These are phyloP conservation scores for Triplophysa dalaica DNA, from an alignment of 2,113 vertebrate species.

Conservation along the genomic window DNA sequence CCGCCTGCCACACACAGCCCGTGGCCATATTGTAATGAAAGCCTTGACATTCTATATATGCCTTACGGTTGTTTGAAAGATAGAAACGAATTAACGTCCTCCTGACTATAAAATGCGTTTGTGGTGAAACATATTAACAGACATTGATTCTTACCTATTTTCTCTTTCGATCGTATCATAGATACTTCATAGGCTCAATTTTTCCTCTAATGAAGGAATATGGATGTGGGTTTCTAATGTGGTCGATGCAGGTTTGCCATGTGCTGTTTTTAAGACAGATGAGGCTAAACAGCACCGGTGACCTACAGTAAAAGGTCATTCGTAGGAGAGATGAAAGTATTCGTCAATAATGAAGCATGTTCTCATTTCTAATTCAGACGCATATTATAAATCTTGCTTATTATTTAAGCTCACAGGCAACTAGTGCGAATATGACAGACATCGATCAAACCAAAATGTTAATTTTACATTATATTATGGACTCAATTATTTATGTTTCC, in stretches of 20 bases:
- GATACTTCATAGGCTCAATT: conserved; percentile 13
- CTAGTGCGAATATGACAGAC: not conserved
- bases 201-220: conserved; percentile 13
- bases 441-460: conserved; percentile 2
- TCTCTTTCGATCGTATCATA: conserved; percentile 7
- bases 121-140: conserved; percentile 1
- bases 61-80: conserved; percentile 70
- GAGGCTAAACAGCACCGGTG: not conserved
- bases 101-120: conserved; percentile 27
- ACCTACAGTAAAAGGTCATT: not conserved
- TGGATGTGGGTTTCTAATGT: not conserved
- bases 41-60: conserved; percentile 71
- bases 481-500: conserved; percentile 28
- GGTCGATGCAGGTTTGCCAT: not conserved
- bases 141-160: conserved; percentile 5
- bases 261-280: not conserved
- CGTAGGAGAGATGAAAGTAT: not conserved
- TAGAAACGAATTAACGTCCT: conserved; percentile 38
- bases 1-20: conserved; percentile 62
- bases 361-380: not conserved
- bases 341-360: not conserved
- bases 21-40: conserved; percentile 72
- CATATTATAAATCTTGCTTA: not conserved
- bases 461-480: not conserved
- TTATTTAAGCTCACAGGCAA: not conserved